Percentiles rank a stretch among this genome's conserved stretches.
These are phyloP conservation scores for Diarsia rubi DNA, from an alignment of 2,888 invertebrate species.

Conservation along the genomic window DNA sequence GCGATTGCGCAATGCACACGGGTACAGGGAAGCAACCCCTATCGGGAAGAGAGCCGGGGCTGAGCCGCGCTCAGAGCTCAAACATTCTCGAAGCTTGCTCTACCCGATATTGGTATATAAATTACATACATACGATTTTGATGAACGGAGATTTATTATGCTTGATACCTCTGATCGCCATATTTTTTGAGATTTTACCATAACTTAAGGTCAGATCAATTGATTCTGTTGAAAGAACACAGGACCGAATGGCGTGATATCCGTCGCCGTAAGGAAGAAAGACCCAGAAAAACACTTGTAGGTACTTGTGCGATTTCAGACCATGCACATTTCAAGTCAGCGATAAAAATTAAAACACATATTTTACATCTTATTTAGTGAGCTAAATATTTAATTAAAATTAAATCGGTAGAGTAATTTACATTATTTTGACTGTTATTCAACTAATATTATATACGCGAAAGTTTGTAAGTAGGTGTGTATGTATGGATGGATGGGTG, in stretches of 20 bases:
- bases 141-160: not conserved
- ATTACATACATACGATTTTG: not conserved
- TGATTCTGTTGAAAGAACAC: not conserved
- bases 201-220: not conserved
- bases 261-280: too few relatives aligned
- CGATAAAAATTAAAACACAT: too few relatives aligned
- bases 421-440: too few relatives aligned
- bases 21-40: slow-evolving; percentile 26
- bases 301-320: not conserved
- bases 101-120: not conserved
- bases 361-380: too few relatives aligned
- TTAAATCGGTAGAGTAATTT: too few relatives aligned
- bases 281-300: too few relatives aligned
- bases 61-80: not conserved
- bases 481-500: too few relatives aligned
- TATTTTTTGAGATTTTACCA: not conserved
- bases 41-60: not conserved
- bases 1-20: slow-evolving; percentile 39
- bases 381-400: too few relatives aligned
- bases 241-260: not conserved
- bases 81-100: slow-evolving; percentile 6
- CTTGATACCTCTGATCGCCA: not conserved
- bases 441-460: too few relatives aligned
- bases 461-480: too few relatives aligned
- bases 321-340: not conserved